phyloP scores from a whole-genome alignment of 2,888 invertebrate genomes.

The Acutogordius australiensis region DNA sequence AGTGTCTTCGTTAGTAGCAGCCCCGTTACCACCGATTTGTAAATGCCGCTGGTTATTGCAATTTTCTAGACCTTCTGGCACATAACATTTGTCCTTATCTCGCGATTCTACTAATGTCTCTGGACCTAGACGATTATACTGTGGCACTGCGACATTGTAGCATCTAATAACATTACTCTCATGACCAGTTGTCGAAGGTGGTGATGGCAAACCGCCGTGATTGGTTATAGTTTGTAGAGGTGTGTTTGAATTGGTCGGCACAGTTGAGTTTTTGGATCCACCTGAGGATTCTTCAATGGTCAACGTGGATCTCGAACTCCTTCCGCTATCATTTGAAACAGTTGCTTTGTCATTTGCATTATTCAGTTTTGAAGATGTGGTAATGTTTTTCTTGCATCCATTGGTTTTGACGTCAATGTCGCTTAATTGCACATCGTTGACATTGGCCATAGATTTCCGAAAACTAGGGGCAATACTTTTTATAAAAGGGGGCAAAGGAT shows the following conservation, averaged over 20 bases:
- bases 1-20: background rate
- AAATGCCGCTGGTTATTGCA: background rate
- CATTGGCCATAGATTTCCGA: too few species aligned
- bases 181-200: background rate
- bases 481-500: too few species aligned
- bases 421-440: background rate
- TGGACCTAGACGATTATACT: too few species aligned
- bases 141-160: too few species aligned
- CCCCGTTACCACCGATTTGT: background rate
- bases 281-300: background rate
- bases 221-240: background rate
- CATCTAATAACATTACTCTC: background rate
- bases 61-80: background rate
- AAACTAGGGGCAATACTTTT: too few species aligned
- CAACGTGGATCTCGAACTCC: background rate
- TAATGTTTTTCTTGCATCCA: too few species aligned
- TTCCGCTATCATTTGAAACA: background rate
- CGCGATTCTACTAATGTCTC: background rate
- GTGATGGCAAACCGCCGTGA: background rate
- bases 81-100: background rate
- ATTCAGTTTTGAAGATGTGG: too few species aligned
- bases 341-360: background rate
- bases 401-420: too few species aligned
- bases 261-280: background rate
- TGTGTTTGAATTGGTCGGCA: background rate